A percentile compares a stretch with the other conserved stretches of the same genome.
These are phyloP conservation scores for Botia kubotai DNA, from an alignment of 2,797 vertebrate genomes.

Conservation along the genomic window DNA sequence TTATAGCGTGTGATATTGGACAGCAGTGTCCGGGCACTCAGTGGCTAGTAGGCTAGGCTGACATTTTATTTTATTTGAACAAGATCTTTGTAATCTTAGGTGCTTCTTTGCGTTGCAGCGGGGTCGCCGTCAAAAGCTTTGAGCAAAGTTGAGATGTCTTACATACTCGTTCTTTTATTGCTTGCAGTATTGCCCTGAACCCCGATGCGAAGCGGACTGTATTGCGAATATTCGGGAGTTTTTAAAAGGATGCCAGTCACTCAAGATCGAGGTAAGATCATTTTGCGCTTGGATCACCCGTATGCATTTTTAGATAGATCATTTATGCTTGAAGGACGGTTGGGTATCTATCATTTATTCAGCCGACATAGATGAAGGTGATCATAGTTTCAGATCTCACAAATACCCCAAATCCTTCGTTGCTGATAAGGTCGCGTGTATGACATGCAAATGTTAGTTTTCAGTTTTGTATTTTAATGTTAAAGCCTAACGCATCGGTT, in stretches of 20 bases:
- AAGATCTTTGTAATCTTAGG: slow-evolving; percentile 10
- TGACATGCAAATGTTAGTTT: neutral
- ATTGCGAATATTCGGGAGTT: slow-evolving; percentile 90
- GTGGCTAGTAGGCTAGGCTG: slow-evolving; percentile 23
- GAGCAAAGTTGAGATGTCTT: slow-evolving; percentile 57
- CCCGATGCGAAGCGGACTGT: slow-evolving; percentile 89
- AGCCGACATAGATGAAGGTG: neutral
- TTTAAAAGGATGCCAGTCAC: slow-evolving; percentile 85
- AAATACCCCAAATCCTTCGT: neutral
- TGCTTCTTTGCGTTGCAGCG: neutral
- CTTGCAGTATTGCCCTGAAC: slow-evolving; percentile 87
- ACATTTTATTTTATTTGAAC: slow-evolving; percentile 11
- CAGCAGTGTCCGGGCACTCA: slow-evolving; percentile 6
- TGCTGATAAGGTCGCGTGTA: neutral
- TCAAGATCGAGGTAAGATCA: slow-evolving; percentile 92
- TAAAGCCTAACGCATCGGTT: neutral
- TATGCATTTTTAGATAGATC: neutral
- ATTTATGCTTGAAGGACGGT: neutral
- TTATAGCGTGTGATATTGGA: neutral
- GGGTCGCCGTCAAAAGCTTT: neutral
- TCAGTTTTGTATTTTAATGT: neutral
- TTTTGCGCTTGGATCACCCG: neutral
- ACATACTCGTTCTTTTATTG: slow-evolving; percentile 44
- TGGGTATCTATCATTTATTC: neutral
- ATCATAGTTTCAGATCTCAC: neutral